Evolutionary conservation across 2,113 vertebrate genomes (phyloP).

Genomic region (Neolamprologus hecqui): DNA sequence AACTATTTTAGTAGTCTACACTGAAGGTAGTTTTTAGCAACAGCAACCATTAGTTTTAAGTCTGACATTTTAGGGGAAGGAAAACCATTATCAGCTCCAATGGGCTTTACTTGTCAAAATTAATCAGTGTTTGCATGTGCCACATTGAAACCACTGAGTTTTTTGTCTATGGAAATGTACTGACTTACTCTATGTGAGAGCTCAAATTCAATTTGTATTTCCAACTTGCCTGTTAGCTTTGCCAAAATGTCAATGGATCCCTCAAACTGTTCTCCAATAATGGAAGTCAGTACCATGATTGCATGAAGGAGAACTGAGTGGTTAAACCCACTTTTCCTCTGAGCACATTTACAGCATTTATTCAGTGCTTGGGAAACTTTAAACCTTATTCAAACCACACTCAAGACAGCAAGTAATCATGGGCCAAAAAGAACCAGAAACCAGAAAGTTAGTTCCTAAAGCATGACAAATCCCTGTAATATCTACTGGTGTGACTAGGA

Average conservation of each 20-base stretch:
- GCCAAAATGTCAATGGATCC: slow-evolving; percentile 40
- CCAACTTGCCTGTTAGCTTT: slow-evolving; percentile 15
- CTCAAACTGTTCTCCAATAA: slow-evolving; percentile 6
- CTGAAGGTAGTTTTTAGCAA: background rate
- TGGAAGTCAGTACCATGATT: slow-evolving; percentile 22
- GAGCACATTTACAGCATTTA: background rate
- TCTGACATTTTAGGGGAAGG: background rate
- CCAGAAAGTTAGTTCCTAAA: background rate
- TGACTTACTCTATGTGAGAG: background rate
- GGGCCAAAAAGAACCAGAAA: background rate
- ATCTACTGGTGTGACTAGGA: background rate
- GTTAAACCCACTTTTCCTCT: background rate
- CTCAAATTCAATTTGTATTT: slow-evolving; percentile 35
- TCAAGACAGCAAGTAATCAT: background rate
- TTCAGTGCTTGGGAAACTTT: background rate
- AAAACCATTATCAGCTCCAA: slow-evolving; percentile 17
- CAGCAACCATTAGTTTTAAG: background rate
- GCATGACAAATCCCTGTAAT: slow-evolving; percentile 10
- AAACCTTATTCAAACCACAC: background rate
- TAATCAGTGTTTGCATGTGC: background rate
- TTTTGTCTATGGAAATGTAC: background rate
- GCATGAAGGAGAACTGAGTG: background rate
- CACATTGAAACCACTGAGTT: background rate
- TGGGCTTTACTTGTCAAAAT: slow-evolving; percentile 15
- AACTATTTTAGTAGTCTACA: background rate